A percentile compares a stretch with the other conserved stretches of the same genome.
These are phyloP conservation scores for Drosophila recens DNA, from an alignment of 2,888 invertebrate genomes.

Conservation along the genomic window DNA sequence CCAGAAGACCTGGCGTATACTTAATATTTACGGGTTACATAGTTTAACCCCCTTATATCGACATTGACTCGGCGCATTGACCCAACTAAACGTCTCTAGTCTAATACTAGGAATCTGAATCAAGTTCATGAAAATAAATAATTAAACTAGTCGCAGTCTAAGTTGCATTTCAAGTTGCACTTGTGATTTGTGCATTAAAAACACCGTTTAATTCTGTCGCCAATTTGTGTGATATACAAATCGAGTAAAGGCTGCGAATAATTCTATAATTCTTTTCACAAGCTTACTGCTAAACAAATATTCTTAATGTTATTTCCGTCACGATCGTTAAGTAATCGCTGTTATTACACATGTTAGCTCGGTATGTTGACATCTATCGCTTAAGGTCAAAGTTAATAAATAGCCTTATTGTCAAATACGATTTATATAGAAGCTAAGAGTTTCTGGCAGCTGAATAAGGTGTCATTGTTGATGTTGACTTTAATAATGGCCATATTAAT, in stretches of 20 bases:
- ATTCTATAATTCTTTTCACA: neutral
- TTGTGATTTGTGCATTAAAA: slow-evolving; percentile 5
- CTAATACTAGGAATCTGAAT: neutral
- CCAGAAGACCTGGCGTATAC: slow-evolving; percentile 14
- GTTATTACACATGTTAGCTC: neutral
- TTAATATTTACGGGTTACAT: slow-evolving; percentile 7
- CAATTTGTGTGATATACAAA: neutral
- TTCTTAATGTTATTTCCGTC: slow-evolving; percentile 5
- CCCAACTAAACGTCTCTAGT: neutral
- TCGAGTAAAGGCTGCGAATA: neutral
- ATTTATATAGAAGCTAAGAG: neutral
- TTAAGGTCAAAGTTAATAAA: neutral
- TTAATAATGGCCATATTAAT: neutral
- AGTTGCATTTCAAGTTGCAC: neutral
- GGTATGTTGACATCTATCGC: neutral
- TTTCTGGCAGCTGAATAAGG: too few relatives aligned
- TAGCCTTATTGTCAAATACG: neutral
- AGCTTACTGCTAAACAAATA: neutral
- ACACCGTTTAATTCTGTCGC: neutral
- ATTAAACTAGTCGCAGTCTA: neutral
- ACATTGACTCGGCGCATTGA: neutral
- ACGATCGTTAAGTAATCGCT: slow-evolving; percentile 8
- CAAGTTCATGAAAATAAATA: neutral
- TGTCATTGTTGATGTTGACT: too few relatives aligned
- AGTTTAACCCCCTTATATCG: neutral